Percentiles rank a stretch among this genome's conserved stretches.
Evolutionary conservation across 2,113 vertebrate genomes (phyloP).

Genomic region (Setophaga petechia): DNA sequence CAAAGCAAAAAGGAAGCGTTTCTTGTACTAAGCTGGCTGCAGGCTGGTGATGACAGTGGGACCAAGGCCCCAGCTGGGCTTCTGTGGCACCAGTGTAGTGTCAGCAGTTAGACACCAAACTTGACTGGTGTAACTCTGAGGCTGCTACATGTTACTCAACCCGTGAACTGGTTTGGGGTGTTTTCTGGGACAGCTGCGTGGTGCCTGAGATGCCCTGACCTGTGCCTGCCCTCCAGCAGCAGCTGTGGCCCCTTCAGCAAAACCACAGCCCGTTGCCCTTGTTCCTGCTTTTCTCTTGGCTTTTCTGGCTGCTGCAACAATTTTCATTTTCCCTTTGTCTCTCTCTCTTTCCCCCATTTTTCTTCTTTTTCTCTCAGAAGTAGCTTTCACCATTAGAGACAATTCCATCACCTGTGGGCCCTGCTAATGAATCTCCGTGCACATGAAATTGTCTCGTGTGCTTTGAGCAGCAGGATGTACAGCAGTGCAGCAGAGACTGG

Average conservation of each 20-base stretch:
- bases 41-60: background rate
- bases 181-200: background rate
- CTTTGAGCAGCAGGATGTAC: background rate
- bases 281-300: background rate
- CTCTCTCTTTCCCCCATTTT: background rate
- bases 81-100: background rate
- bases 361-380: background rate
- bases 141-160: background rate
- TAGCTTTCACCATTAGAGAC: background rate
- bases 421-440: background rate
- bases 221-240: background rate
- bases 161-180: background rate
- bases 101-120: background rate
- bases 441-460: fast-evolving
- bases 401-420: background rate
- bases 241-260: background rate
- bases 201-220: background rate
- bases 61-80: background rate
- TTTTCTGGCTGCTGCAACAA: background rate
- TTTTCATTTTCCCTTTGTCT: background rate
- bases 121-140: background rate
- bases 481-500: background rate
- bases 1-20: background rate
- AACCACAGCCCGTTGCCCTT: background rate
- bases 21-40: background rate